phyloP scores from a whole-genome alignment of 2,797 vertebrate species.

The Aldrovandia affinis region DNA sequence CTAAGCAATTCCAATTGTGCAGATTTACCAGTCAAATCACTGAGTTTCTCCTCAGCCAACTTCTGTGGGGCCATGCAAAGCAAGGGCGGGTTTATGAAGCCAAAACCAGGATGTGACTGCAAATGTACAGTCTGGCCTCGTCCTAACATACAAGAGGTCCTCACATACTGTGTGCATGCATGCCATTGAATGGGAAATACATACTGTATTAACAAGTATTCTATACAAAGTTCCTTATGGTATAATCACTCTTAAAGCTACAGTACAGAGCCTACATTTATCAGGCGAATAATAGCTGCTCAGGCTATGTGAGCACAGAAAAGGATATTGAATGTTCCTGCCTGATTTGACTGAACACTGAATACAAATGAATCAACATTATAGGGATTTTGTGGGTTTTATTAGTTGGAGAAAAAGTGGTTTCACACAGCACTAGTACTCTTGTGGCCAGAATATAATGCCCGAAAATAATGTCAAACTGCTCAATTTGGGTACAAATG shows the following conservation, averaged over 20 bases:
- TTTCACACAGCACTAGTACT: not conserved
- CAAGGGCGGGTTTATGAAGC: not conserved
- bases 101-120: not conserved
- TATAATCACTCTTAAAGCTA: not conserved
- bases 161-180: not conserved
- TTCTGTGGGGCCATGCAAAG: conserved; percentile 27
- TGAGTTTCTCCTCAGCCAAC: not conserved
- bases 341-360: not conserved
- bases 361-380: not conserved
- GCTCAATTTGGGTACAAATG: not conserved
- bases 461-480: not conserved
- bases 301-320: not conserved
- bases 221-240: not conserved
- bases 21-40: conserved; percentile 37
- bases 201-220: not conserved
- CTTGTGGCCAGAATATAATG: not conserved
- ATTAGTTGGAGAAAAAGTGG: not conserved
- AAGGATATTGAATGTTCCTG: not conserved
- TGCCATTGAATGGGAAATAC: not conserved
- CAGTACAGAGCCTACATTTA: not conserved
- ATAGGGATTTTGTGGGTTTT: not conserved
- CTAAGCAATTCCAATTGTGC: not conserved
- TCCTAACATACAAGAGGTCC: not conserved
- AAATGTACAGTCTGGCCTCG: not conserved
- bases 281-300: not conserved